phyloP scores from a whole-genome alignment of 2,888 invertebrate genomes.

The Drosophila picticornis region DNA sequence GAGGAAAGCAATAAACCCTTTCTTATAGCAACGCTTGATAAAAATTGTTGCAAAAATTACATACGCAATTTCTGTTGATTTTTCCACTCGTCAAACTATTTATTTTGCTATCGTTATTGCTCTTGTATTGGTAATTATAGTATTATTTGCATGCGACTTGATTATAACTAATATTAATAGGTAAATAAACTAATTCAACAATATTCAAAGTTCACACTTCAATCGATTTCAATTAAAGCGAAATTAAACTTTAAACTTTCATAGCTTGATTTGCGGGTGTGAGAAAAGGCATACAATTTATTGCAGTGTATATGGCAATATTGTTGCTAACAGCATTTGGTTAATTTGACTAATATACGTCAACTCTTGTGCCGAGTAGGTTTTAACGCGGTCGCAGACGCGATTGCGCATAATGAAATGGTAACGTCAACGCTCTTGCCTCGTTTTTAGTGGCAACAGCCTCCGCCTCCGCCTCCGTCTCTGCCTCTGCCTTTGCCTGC shows the following conservation, averaged over 20 bases:
- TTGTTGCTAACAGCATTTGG: slow-evolving; percentile 57
- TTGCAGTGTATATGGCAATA: slow-evolving; percentile 48
- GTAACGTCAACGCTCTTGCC: slow-evolving; percentile 47
- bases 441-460: slow-evolving; percentile 18
- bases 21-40: not conserved
- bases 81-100: not conserved
- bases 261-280: not conserved
- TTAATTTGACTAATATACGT: slow-evolving; percentile 44
- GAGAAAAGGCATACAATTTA: slow-evolving; percentile 10
- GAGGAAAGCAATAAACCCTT: not conserved
- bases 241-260: not conserved
- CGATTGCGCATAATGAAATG: slow-evolving; percentile 60
- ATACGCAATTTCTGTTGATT: not conserved
- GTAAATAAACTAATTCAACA: not conserved
- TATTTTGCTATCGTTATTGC: not conserved
- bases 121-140: not conserved
- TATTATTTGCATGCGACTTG: not conserved
- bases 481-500: not conserved
- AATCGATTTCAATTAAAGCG: not conserved
- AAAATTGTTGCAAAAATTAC: not conserved
- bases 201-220: not conserved
- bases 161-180: not conserved
- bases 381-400: slow-evolving; percentile 21
- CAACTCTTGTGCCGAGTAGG: slow-evolving; percentile 28
- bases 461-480: not conserved